A percentile compares a stretch with the other conserved stretches of the same genome.
phyloP scores from a whole-genome alignment of 2,888 invertebrate species.

The Lasius fuliginosus region DNA sequence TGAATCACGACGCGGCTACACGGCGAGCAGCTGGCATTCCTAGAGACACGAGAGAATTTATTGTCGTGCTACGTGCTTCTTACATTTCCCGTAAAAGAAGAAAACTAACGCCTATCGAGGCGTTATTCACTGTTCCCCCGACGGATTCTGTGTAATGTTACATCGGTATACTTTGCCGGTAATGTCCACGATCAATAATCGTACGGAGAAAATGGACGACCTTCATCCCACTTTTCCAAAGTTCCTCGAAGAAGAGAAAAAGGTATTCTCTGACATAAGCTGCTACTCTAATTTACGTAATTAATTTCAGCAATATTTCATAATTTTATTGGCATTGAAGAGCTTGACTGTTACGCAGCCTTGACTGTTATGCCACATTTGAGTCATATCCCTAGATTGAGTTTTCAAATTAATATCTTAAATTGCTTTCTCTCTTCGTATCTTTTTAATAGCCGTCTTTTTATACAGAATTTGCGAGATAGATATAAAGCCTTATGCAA shows the following conservation, averaged over 20 bases:
- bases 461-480: conserved; percentile 22
- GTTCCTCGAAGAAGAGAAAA: not conserved
- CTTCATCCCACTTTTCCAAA: not conserved
- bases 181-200: conserved; percentile 47
- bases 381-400: not conserved
- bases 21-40: conserved; percentile 67
- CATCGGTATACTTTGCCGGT: conserved; percentile 44
- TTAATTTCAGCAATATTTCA: not conserved
- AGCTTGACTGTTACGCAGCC: not conserved
- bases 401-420: not conserved
- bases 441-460: not conserved
- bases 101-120: conserved; percentile 51
- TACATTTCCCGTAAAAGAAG: conserved; percentile 66
- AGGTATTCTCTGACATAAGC: not conserved
- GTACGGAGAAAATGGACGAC: conserved; percentile 20
- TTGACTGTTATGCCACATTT: not conserved
- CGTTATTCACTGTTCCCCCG: conserved; percentile 46
- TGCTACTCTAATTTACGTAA: conserved; percentile 24
- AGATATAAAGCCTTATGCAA: conserved; percentile 22
- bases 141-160: conserved; percentile 51
- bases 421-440: not conserved
- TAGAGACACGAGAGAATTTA: conserved; percentile 68
- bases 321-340: not conserved
- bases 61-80: conserved; percentile 59
- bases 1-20: conserved; percentile 64